Percentiles rank a stretch among this genome's conserved stretches.
Evolutionary conservation across 2,113 vertebrate genomes (phyloP).

Genomic region (Leptosomus discolor): DNA sequence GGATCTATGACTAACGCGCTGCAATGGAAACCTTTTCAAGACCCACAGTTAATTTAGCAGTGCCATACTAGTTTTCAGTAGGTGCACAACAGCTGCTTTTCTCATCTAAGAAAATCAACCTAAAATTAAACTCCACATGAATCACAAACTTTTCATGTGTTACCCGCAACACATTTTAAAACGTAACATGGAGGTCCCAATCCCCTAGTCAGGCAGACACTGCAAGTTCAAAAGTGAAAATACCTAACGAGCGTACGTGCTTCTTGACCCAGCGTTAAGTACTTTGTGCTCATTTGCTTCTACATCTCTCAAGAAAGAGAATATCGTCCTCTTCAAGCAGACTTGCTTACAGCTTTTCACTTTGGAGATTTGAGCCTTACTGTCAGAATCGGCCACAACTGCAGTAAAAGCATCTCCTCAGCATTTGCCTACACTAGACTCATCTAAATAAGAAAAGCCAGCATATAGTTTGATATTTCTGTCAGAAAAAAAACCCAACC

Average conservation of each 20-base stretch:
- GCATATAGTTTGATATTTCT: neutral
- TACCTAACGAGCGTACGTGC: rapidly evolving
- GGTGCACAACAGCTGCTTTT: rapidly evolving
- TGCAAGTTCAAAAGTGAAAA: neutral
- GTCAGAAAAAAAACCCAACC: neutral
- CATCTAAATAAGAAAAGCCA: neutral
- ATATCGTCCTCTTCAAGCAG: rapidly evolving
- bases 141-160: neutral
- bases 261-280: neutral
- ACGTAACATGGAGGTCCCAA: neutral
- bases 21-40: neutral
- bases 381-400: neutral
- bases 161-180: neutral
- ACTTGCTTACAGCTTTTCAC: neutral
- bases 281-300: neutral
- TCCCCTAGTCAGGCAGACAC: neutral
- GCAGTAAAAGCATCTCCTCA: neutral
- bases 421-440: neutral
- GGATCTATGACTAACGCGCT: neutral
- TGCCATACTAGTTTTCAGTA: neutral
- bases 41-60: neutral
- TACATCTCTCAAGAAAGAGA: neutral
- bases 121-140: neutral
- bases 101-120: neutral
- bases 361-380: neutral